Evolutionary conservation across 2,113 vertebrate genomes (phyloP).

Genomic region (Festucalex cinctus): DNA sequence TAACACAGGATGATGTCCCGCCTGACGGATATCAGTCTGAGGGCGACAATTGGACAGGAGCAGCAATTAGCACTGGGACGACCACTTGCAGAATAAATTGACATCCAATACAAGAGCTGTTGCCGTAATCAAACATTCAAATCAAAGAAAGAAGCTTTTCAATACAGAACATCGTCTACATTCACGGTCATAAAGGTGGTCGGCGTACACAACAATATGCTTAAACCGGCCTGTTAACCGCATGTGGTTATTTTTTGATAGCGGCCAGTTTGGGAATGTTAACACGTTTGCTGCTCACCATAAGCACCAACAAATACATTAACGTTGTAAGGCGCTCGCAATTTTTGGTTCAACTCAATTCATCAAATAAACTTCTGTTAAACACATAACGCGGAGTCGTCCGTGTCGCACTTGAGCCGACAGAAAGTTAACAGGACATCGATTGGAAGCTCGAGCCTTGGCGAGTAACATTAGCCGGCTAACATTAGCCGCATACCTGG

Average conservation of each 20-base stretch:
- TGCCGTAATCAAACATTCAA: neutral
- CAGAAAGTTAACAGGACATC: neutral
- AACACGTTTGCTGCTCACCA: slow-evolving; percentile 41
- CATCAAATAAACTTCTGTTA: neutral
- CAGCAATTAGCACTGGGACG: neutral
- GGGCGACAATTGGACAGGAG: slow-evolving; percentile 6
- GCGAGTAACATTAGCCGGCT: slow-evolving; percentile 15
- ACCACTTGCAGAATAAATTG: neutral
- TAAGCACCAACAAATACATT: slow-evolving; percentile 15
- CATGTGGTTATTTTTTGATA: neutral
- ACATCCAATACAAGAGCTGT: neutral
- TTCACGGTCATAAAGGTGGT: too few relatives aligned
- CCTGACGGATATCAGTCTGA: slow-evolving; percentile 53
- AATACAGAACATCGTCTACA: too few relatives aligned
- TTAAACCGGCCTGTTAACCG: too few relatives aligned
- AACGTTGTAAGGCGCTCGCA: neutral
- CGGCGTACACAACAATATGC: too few relatives aligned
- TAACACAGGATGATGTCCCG: slow-evolving; percentile 37
- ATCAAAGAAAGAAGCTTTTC: too few relatives aligned
- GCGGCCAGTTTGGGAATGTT: neutral
- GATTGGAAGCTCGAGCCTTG: slow-evolving; percentile 8
- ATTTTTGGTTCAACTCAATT: neutral
- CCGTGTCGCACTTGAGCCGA: neutral
- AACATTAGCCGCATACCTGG: slow-evolving; percentile 31
- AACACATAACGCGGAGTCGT: neutral